These are phyloP conservation scores for Menidia menidia DNA, from an alignment of 2,797 vertebrate genomes.

Conservation along the genomic window DNA sequence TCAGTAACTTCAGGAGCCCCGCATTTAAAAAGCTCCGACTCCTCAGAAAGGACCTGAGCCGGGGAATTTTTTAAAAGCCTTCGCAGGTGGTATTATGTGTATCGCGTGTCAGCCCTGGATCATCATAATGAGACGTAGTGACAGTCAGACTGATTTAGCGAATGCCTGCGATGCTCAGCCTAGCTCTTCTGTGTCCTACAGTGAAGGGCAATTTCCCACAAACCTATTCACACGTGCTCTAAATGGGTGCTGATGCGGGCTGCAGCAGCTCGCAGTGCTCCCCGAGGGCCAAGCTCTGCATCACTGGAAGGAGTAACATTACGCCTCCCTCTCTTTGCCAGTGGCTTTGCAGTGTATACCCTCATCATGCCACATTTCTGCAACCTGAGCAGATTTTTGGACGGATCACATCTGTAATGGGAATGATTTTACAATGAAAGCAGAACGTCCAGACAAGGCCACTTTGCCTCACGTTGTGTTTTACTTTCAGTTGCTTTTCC, in stretches of 20 bases:
- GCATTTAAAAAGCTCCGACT: background rate
- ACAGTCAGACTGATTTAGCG: constrained; percentile 31
- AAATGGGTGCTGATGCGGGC: constrained; percentile 32
- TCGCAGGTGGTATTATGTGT: background rate
- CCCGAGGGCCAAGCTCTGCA: constrained; percentile 33
- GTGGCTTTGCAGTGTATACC: constrained; percentile 39
- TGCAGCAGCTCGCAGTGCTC: constrained; percentile 24
- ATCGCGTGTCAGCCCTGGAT: background rate
- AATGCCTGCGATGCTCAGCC: background rate
- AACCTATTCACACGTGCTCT: constrained; percentile 20
- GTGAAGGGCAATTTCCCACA: constrained; percentile 3
- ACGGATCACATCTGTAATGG: constrained; percentile 32
- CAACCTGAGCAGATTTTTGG: constrained; percentile 51
- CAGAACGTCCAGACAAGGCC: constrained; percentile 11
- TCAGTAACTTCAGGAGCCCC: background rate
- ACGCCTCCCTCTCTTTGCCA: constrained; percentile 25
- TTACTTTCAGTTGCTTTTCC: constrained; percentile 12
- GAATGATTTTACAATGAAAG: constrained; percentile 38
- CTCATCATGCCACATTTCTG: constrained; percentile 42
- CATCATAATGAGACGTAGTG: constrained; percentile 27
- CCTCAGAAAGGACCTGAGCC: background rate
- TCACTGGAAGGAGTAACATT: constrained; percentile 43
- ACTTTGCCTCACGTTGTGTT: constrained; percentile 25
- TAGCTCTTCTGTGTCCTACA: constrained; percentile 15
- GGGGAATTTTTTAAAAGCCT: background rate